Base-by-base conservation (phyloP, 2,888 invertebrate species). In the Zygothrica quintamaculata region DNA sequence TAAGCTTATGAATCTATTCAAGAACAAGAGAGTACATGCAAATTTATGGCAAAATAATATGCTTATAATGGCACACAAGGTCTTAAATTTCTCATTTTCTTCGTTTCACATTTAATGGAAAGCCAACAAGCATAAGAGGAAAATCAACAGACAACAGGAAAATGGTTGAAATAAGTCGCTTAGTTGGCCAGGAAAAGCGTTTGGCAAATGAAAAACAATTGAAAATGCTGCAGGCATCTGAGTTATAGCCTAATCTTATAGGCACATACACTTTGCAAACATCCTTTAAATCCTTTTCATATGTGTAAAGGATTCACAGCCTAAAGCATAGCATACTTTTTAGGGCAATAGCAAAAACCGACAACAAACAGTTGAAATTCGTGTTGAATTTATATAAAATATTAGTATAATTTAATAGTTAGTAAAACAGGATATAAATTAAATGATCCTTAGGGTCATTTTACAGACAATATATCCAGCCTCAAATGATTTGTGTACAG, bases 31-130 rank as follows among this genome's bases (percentile, higher is more conserved):
- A 66, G 53, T 47, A 61, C 66, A 77, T 77, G 78, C 55, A 74
- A 72, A 72, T 81, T 70, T 81, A 70, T 78, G 82, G 56, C 78
- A 78, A 84, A 84, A 77, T 84, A 78, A 81, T 74, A 71, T 79
- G 77, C 78, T 57, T 64, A 43, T 73, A 61, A 70, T 64, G 59
- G 64, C 74, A 58, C 61, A 59, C 68, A 53, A 51, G 74, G 67
- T 74, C 5, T 8, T 40, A 36, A 44, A 29, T 33, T 8, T 25
- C n/a, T 13, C 46, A 25, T 22, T 9, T n/a, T 9, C 15, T 9
- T 36, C 25, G 46, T 22, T 34, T 33, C 8, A 34, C 9, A n/a
- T 37, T 12, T 16, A 71, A 57, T 73, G 65, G 55, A 67, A 61
- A 58, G 29, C 9, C 29, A 29, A 7, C 7, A n/a, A 26, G 26